Conservation (phyloP, 2,113 vertebrate species). For the Coturnix japonica region DNA sequence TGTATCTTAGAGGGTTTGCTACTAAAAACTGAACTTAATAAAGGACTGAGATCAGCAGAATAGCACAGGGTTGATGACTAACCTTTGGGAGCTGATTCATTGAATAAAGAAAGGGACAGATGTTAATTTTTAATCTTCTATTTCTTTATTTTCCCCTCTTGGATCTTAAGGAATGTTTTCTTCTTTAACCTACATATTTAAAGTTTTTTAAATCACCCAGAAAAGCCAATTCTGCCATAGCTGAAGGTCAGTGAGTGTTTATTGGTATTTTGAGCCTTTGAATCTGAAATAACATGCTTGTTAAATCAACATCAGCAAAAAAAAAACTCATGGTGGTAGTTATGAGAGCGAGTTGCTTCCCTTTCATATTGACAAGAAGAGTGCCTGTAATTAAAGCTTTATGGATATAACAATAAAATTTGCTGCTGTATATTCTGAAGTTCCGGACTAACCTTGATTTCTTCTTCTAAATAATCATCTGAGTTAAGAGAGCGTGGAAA, state of each 20-base stretch:
- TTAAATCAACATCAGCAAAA: not conserved
- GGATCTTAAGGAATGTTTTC: conserved; percentile 33
- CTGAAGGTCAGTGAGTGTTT: not conserved
- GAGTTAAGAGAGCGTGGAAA: not conserved
- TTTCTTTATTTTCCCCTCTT: conserved; percentile 24
- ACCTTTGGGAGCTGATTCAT: conserved; percentile 68
- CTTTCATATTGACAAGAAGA: conserved; percentile 13
- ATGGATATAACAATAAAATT: not conserved
- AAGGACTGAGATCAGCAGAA: conserved; percentile 70
- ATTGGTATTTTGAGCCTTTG: not conserved
- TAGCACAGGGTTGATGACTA: conserved; percentile 51
- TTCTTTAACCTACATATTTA: conserved; percentile 9
- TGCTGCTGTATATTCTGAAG: not conserved
- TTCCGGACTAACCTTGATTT: not conserved
- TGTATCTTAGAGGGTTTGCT: conserved; percentile 52
- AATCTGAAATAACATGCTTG: not conserved
- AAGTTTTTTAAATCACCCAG: not conserved
- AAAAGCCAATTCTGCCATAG: not conserved
- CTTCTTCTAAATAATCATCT: not conserved
- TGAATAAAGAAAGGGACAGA: conserved; percentile 48
- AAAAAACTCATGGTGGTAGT: not conserved
- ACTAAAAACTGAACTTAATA: conserved; percentile 57
- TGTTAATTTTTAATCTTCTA: conserved; percentile 36
- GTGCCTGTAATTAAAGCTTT: conserved; percentile 14
- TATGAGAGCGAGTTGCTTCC: not conserved